phyloP scores from a whole-genome alignment of 2,797 vertebrate genomes.

The Coregonus suidteri region DNA sequence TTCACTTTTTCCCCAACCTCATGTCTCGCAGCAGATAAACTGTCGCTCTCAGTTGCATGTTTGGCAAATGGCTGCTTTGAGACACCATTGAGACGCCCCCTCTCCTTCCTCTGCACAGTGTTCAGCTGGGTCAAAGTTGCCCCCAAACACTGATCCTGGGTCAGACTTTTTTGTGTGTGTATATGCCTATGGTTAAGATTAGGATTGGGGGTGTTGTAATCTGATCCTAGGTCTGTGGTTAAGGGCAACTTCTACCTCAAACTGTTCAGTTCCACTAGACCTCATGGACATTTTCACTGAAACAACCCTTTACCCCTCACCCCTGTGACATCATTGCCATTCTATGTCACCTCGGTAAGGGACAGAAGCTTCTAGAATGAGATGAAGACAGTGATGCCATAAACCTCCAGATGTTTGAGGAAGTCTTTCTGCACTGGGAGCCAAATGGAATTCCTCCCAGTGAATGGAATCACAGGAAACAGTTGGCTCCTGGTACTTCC shows the following conservation, averaged over 20 bases:
- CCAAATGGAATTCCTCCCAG: conserved; percentile 17
- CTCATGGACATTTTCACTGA: conserved; percentile 9
- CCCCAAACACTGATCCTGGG: conserved; percentile 36
- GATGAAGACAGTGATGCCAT: conserved; percentile 25
- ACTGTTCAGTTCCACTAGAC: conserved; percentile 18
- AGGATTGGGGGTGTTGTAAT: conserved; percentile 19
- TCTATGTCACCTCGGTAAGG: conserved; percentile 10
- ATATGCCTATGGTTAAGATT: conserved; percentile 12
- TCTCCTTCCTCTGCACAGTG: background rate
- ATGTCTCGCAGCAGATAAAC: conserved; percentile 21
- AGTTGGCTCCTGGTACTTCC: conserved; percentile 57
- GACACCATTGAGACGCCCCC: conserved; percentile 8
- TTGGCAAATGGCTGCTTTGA: conserved; percentile 31
- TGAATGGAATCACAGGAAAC: conserved; percentile 40
- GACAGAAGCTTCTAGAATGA: conserved; percentile 13
- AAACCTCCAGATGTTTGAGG: conserved; percentile 7
- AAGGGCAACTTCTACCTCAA: conserved; percentile 24
- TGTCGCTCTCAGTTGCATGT: conserved; percentile 21
- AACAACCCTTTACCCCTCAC: conserved; percentile 27
- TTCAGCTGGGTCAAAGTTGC: conserved; percentile 10
- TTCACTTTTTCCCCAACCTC: conserved; percentile 20
- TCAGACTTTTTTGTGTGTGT: conserved; percentile 5
- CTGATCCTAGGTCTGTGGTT: conserved; percentile 24
- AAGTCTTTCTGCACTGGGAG: conserved; percentile 21
- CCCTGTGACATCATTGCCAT: conserved; percentile 13